Percentiles rank a stretch among this genome's conserved stretches.
These are phyloP conservation scores for Amphiprion percula DNA, from an alignment of 2,113 vertebrate species.

Conservation along the genomic window DNA sequence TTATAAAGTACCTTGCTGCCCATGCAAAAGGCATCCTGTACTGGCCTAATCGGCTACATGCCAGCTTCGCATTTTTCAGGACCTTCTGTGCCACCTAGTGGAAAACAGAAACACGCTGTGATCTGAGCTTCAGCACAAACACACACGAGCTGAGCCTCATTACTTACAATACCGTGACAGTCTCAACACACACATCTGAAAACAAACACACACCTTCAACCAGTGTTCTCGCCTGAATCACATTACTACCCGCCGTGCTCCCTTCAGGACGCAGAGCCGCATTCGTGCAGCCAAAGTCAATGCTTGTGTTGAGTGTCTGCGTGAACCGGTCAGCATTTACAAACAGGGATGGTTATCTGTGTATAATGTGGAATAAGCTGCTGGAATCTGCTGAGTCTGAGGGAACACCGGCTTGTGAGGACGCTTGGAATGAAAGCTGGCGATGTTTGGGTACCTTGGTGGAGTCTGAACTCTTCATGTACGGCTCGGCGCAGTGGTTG, in stretches of 20 bases:
- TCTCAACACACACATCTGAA: slow-evolving; percentile 11
- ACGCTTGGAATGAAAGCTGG: neutral
- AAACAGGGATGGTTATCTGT: slow-evolving; percentile 53
- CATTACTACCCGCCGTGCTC: slow-evolving; percentile 37
- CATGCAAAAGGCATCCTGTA: slow-evolving; percentile 99
- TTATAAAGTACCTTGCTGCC: slow-evolving; percentile 91
- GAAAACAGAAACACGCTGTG: slow-evolving; percentile 52
- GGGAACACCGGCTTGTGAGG: neutral
- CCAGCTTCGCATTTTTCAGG: slow-evolving; percentile 96
- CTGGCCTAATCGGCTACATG: slow-evolving; percentile 93
- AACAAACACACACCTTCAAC: slow-evolving; percentile 6
- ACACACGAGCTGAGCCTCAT: slow-evolving; percentile 1
- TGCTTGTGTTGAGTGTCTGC: slow-evolving; percentile 50
- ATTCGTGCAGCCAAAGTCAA: slow-evolving; percentile 65
- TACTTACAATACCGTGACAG: slow-evolving; percentile 18
- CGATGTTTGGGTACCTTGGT: slow-evolving; percentile 88
- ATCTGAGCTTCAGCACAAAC: slow-evolving; percentile 7
- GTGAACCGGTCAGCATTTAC: slow-evolving; percentile 37
- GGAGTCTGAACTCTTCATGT: slow-evolving; percentile 98
- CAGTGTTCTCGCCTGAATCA: slow-evolving; percentile 12
- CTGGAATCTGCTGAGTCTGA: slow-evolving; percentile 55
- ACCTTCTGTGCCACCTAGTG: slow-evolving; percentile 97
- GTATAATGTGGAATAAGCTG: slow-evolving; percentile 53
- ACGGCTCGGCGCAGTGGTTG: slow-evolving; percentile 95
- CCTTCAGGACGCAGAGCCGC: slow-evolving; percentile 33